Base-by-base conservation (phyloP, 2,113 vertebrate species). In the Fukomys damarensis region DNA sequence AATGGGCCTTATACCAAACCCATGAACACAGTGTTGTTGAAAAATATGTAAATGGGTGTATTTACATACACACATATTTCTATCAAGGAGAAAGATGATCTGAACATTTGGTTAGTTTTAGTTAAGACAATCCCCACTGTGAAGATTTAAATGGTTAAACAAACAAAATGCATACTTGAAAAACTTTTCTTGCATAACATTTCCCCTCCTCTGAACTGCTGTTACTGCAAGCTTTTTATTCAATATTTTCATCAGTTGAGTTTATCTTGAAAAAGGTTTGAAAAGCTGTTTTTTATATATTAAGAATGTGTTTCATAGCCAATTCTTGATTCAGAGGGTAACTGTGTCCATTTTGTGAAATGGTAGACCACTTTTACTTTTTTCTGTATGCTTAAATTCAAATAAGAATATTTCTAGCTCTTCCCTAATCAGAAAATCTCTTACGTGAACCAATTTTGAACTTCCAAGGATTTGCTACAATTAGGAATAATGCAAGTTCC, bases 111-210 rank as follows among this genome's bases (percentile, higher is more conserved):
- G 49, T 74, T 86, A 94, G 63, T 87, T 96, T 95, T 86, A 91
- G 77, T 70, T 65, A 90, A 83, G 86, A 94, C 68, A 83, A 79
- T 90, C 38, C 35, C 49, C 68, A 88, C 43, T 77, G 85, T 82
- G 28, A 92, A 91, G 72, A 95, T 82, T 91, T 86, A 87, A 95
- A 95, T 84, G 61, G 93, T 19, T 91, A 94, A 86, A 82, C 56
- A 87, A 70, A 86, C 92, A 91, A 97, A 38, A 2, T 46, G 9
- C n/a, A 68, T 8, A 79, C 70, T 66, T 96, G 89, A 94, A 83
- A 94, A 66, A 86, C 2, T 35, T 91, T 10, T 90, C 72, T 85
- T 83, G n/a, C 20, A 11, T 93, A 89, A 95, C 81, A 97, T 49
- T 56, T 72, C 46, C 61, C 70, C 85, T 88, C 87, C 20, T 86